Evolutionary conservation across 2,888 invertebrate genomes (phyloP).

Genomic region (Eremobia ochroleuca): DNA sequence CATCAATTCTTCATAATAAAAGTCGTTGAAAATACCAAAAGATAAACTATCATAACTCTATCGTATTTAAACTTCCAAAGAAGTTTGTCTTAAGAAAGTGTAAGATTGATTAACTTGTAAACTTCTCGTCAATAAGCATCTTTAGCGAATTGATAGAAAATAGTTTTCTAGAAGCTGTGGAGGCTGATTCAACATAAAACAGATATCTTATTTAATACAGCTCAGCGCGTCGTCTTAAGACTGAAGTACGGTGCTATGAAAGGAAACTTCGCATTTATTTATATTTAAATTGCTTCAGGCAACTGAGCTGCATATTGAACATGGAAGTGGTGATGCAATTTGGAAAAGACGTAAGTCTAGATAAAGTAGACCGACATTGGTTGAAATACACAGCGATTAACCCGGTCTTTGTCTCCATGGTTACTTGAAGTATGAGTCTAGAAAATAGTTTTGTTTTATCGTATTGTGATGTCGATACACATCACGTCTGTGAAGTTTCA

Average conservation of each 20-base stretch:
- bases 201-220: slow-evolving; percentile 82
- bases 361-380: not conserved
- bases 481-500: not conserved
- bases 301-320: slow-evolving; percentile 21
- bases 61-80: slow-evolving; percentile 25
- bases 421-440: not conserved
- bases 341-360: not conserved
- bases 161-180: slow-evolving; percentile 71
- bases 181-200: slow-evolving; percentile 82
- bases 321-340: slow-evolving; percentile 3
- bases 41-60: slow-evolving; percentile 26
- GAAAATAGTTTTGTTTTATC: not conserved
- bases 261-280: slow-evolving; percentile 52
- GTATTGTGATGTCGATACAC: not conserved
- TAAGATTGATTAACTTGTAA: slow-evolving; percentile 59
- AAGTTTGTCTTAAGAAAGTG: slow-evolving; percentile 56
- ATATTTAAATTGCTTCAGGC: slow-evolving; percentile 50
- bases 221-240: slow-evolving; percentile 73
- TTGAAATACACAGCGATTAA: not conserved
- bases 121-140: slow-evolving; percentile 65
- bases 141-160: slow-evolving; percentile 74
- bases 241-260: slow-evolving; percentile 56
- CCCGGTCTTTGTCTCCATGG: not conserved
- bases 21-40: slow-evolving; percentile 1
- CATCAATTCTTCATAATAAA: not conserved